Evolutionary conservation across 1,140 invertebrate species (phyloP).

Genomic region (Trachelipus rathkii): DNA sequence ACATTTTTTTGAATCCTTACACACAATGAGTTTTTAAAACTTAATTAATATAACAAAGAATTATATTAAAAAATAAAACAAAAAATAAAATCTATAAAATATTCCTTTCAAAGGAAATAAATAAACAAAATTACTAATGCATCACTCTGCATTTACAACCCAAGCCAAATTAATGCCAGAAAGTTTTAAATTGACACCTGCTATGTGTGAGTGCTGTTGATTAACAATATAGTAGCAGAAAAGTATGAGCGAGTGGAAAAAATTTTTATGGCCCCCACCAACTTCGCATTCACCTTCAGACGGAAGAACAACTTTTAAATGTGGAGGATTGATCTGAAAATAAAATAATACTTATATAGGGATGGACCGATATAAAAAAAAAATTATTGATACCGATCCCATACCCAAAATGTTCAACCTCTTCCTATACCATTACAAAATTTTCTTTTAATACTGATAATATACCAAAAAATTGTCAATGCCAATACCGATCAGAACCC

Average conservation of each 20-base stretch:
- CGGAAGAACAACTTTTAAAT: constrained; percentile 63
- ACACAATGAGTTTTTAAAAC: too few species aligned
- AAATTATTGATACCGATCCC: too few species aligned
- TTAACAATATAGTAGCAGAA: constrained; percentile 66
- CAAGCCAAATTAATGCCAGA: constrained; percentile 41
- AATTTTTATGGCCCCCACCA: constrained; percentile 66
- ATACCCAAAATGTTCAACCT: too few species aligned
- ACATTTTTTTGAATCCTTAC: too few species aligned
- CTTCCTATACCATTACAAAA: too few species aligned
- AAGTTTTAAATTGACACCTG: constrained; percentile 38
- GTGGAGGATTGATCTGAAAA: constrained; percentile 63
- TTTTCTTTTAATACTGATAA: too few species aligned
- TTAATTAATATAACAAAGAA: too few species aligned
- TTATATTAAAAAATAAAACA: too few species aligned
- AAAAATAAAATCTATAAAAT: not conserved
- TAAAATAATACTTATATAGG: constrained; percentile 50
- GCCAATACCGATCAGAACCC: too few species aligned
- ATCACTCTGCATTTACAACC: constrained; percentile 31
- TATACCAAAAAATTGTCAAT: too few species aligned
- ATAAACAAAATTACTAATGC: not conserved
- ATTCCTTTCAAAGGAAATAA: not conserved
- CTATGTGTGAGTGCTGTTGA: constrained; percentile 38
- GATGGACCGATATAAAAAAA: too few species aligned
- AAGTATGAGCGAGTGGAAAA: constrained; percentile 72
- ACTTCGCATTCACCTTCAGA: constrained; percentile 37